Base-by-base conservation (phyloP, 53 echinoderm and acorn worm genomes). In the Luidia sarsii region DNA sequence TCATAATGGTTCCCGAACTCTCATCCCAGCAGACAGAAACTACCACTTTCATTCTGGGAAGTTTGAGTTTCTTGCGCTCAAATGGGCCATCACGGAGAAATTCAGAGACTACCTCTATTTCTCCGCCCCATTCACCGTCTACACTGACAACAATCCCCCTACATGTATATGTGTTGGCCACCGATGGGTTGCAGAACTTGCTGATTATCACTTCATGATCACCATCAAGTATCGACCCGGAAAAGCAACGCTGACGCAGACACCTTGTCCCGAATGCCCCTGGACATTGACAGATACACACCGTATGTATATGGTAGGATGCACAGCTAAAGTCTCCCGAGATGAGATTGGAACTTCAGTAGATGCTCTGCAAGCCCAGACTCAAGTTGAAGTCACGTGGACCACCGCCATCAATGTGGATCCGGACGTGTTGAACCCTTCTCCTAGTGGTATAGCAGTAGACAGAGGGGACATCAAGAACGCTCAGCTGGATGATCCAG, bases 121-220 rank as follows among this genome's bases (percentile, higher is more conserved):
- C 45, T 30, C 51, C 2, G n/a, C 49, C 4, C 31, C 49, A 4
- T 50, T 69, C 69, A 28, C 29, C 7, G 67, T 66, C 16, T 85
- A 79, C 60, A 86, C 80, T 4, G 80, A 60, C 80, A 80, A 80
- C 22, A 67, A 80, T 29, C 86, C 79, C 20, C 60, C 71, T 2
- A 87, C 81, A 22, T 70, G 71, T 23, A 8, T 56, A 53, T 32
- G 54, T 81, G 1, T 33, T 87, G 29, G 87, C 21, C 80, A 80
- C 48, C 59, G 80, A 67, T 86, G 87, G 87, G 87, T 86, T 31
- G 55, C 67, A 15, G 87, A 86, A 48, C 66, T 86, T 48, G 87
- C 87, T 37, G 80, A 86, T 52, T 86, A 36, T 23, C 37, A 85
- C 48, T 85, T 85, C 48, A 53, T 66, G 3, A 71, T 87, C 63